phyloP scores from a whole-genome alignment of 2,888 invertebrate genomes.

The Protula sp. region DNA sequence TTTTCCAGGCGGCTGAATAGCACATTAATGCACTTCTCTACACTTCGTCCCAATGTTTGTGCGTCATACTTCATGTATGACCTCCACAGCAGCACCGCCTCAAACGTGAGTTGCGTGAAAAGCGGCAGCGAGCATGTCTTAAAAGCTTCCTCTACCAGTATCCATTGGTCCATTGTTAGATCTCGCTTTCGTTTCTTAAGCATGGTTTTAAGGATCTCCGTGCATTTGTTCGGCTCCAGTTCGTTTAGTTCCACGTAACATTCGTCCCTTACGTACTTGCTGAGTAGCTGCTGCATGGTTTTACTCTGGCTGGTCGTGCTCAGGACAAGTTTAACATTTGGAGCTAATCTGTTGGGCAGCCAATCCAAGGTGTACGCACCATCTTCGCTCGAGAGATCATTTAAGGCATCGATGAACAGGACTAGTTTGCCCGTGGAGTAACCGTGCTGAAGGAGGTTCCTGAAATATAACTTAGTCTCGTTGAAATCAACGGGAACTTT shows the following conservation, averaged over 20 bases:
- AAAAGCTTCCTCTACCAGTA: conserved; percentile 14
- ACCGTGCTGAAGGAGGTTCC: conserved; percentile 9
- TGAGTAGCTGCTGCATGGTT: conserved; percentile 54
- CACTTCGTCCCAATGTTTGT: too few relatives aligned
- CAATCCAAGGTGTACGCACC: conserved; percentile 13
- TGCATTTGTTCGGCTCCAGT: conserved; percentile 50
- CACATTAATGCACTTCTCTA: conserved; percentile 8
- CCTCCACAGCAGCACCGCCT: conserved; percentile 14
- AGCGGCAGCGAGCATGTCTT: conserved; percentile 11
- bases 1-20: conserved; percentile 13
- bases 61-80: too few relatives aligned
- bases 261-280: conserved; percentile 65
- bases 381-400: conserved; percentile 12
- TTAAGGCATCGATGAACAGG: conserved; percentile 18
- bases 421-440: conserved; percentile 16
- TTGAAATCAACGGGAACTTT: conserved; percentile 12
- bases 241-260: conserved; percentile 84
- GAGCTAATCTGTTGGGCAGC: conserved; percentile 14
- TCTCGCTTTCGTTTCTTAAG: conserved; percentile 1
- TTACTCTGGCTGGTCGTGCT: conserved; percentile 10
- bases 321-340: conserved; percentile 18
- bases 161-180: conserved; percentile 10
- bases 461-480: conserved; percentile 14
- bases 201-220: conserved; percentile 3
- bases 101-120: conserved; percentile 15